Evolutionary conservation across 2,113 vertebrate genomes (phyloP).

Genomic region (Hemibagrus wyckioides): DNA sequence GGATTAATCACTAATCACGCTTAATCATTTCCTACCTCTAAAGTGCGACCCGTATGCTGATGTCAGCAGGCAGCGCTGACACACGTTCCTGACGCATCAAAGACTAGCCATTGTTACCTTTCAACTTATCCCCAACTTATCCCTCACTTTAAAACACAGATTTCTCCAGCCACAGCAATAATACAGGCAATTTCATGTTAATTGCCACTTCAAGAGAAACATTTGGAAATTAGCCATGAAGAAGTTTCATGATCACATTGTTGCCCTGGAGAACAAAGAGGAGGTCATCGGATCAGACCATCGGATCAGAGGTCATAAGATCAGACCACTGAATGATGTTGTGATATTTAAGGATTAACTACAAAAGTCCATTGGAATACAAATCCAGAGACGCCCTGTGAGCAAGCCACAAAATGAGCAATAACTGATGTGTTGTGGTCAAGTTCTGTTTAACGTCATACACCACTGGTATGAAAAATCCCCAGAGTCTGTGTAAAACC

Average conservation of each 20-base stretch:
- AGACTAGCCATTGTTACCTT: neutral
- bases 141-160: neutral
- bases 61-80: constrained; percentile 47
- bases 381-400: neutral
- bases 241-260: neutral
- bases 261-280: neutral
- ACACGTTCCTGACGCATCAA: constrained; percentile 25
- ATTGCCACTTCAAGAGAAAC: neutral
- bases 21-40: constrained; percentile 65
- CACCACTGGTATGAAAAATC: neutral
- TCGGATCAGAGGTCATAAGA: neutral
- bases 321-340: neutral
- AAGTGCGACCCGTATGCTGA: constrained; percentile 58
- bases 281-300: neutral
- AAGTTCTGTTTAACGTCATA: neutral
- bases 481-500: neutral
- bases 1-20: constrained; percentile 55
- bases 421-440: neutral
- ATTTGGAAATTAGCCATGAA: neutral
- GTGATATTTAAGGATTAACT: neutral
- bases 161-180: neutral
- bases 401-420: neutral
- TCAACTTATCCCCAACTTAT: neutral
- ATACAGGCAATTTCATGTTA: neutral
- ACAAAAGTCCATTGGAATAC: neutral